phyloP scores from a whole-genome alignment of 2,797 vertebrate genomes.

The Myotis vivesi region DNA sequence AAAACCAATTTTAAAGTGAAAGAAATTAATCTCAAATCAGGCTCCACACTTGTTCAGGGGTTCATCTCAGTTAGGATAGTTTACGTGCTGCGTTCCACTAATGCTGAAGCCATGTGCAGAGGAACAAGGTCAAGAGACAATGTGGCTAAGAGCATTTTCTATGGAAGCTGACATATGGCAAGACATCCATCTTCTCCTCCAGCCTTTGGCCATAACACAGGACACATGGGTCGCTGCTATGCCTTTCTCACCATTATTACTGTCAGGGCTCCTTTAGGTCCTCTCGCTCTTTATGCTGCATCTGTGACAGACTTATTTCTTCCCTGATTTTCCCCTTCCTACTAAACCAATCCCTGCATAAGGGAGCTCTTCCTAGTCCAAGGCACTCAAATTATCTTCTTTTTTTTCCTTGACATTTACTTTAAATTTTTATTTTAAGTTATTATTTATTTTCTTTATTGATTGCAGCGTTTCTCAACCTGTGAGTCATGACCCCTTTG shows the following conservation, averaged over 20 bases:
- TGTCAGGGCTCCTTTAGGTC: not conserved
- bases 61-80: not conserved
- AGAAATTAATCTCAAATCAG: not conserved
- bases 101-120: not conserved
- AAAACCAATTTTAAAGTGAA: not conserved
- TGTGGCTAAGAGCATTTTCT: not conserved
- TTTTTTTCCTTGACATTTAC: no score
- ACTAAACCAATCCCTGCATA: not conserved
- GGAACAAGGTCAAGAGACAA: not conserved
- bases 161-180: not conserved
- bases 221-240: not conserved
- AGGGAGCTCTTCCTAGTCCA: not conserved
- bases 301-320: not conserved
- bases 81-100: not conserved
- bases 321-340: not conserved
- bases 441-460: no score
- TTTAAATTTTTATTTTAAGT: no score
- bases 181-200: not conserved
- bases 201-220: not conserved
- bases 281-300: not conserved
- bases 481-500: no score
- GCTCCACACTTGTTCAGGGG: not conserved
- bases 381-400: not conserved
- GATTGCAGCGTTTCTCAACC: no score
- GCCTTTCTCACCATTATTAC: not conserved